These are phyloP conservation scores for Lepeophtheirus salmonis DNA, from an alignment of 1,140 invertebrate genomes.

Conservation along the genomic window DNA sequence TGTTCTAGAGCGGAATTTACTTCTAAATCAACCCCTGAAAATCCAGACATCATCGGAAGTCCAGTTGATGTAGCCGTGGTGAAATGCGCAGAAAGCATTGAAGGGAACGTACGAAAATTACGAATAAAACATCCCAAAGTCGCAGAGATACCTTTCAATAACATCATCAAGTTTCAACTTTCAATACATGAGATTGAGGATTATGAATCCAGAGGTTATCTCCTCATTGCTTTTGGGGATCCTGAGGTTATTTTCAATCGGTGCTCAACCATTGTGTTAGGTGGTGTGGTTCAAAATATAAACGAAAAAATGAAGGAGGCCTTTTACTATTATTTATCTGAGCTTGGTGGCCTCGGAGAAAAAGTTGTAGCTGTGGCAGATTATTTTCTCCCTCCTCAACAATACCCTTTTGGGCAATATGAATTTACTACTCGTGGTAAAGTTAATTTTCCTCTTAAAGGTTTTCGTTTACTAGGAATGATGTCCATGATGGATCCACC, in stretches of 20 bases:
- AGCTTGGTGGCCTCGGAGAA: slow-evolving; percentile 27
- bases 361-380: slow-evolving; percentile 26
- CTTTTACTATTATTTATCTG: slow-evolving; percentile 36
- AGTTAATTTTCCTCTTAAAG: slow-evolving; percentile 27
- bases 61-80: slow-evolving; percentile 27
- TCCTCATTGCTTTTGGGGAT: slow-evolving; percentile 20
- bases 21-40: slow-evolving; percentile 22
- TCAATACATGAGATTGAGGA: slow-evolving; percentile 36
- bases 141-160: slow-evolving; percentile 31
- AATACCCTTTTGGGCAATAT: slow-evolving; percentile 26
- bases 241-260: slow-evolving; percentile 20
- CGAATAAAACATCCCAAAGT: slow-evolving; percentile 24
- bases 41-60: slow-evolving; percentile 24
- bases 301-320: slow-evolving; percentile 30
- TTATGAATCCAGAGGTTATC: slow-evolving; percentile 16
- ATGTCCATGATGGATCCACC: slow-evolving; percentile 30
- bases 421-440: slow-evolving; percentile 26
- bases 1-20: slow-evolving; percentile 26
- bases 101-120: slow-evolving; percentile 23
- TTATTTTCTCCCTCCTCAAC: slow-evolving; percentile 24
- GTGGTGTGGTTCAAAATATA: slow-evolving; percentile 32
- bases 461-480: slow-evolving; percentile 29
- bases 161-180: slow-evolving; percentile 26
- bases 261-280: slow-evolving; percentile 33
- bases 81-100: slow-evolving; percentile 26